phyloP scores from a whole-genome alignment of 2,797 vertebrate genomes.

The Myiotriccus ornatus region DNA sequence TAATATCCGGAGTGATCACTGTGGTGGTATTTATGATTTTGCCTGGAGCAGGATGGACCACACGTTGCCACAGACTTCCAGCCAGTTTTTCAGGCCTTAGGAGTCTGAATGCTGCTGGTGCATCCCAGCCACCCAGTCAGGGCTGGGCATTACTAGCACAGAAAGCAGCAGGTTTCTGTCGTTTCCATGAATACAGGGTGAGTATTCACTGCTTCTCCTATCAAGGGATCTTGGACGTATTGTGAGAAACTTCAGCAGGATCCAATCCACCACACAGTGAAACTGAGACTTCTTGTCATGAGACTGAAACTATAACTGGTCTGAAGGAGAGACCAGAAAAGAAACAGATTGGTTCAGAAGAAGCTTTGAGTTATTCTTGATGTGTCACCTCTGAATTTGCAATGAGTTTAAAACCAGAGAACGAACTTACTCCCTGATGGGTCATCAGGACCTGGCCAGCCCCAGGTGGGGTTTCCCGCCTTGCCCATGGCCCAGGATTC shows the following conservation, averaged over 20 bases:
- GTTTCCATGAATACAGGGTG: background rate
- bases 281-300: background rate
- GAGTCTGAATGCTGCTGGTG: background rate
- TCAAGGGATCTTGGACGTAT: background rate
- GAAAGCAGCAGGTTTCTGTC: background rate
- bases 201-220: background rate
- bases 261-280: background rate
- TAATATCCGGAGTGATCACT: accelerated
- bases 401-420: background rate
- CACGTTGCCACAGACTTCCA: background rate
- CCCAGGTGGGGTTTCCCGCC: background rate
- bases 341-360: background rate
- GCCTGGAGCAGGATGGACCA: background rate
- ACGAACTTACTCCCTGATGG: background rate
- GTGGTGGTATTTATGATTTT: conserved; percentile 1
- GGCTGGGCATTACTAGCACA: background rate
- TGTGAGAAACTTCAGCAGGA: background rate
- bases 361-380: background rate
- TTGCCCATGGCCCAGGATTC: background rate
- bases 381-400: background rate
- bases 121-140: background rate
- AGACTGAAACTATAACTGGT: background rate
- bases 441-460: background rate
- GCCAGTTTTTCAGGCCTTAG: conserved; percentile 42
- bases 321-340: background rate